These are phyloP conservation scores for Recurvirostra avosetta DNA, from an alignment of 2,113 vertebrate species.

Conservation along the genomic window DNA sequence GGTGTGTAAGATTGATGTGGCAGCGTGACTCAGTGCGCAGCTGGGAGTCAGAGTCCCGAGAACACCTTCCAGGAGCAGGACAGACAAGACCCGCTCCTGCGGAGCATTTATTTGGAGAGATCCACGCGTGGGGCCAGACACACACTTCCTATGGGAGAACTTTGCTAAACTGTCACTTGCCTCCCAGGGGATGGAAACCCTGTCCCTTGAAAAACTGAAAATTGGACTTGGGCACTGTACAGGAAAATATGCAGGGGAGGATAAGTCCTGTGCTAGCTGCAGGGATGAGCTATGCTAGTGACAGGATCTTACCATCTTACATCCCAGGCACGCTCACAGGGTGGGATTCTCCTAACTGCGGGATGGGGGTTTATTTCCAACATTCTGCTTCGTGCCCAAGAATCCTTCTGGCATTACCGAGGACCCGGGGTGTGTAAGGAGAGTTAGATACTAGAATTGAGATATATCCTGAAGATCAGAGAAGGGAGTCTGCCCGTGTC, in stretches of 20 bases:
- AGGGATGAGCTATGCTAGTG: background rate
- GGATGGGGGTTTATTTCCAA: background rate
- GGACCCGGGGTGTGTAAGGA: background rate
- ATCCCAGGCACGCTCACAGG: background rate
- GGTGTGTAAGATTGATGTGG: background rate
- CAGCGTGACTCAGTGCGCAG: background rate
- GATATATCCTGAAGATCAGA: constrained; percentile 15
- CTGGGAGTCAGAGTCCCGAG: background rate
- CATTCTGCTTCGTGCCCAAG: background rate
- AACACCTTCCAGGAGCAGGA: background rate
- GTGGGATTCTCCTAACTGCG: rapidly evolving
- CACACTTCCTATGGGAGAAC: background rate
- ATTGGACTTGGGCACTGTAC: rapidly evolving
- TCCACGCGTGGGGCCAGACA: rapidly evolving
- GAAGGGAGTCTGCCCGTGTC: background rate
- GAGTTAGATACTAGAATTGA: background rate
- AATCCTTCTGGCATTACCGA: background rate
- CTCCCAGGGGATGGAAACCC: background rate
- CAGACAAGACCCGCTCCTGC: background rate
- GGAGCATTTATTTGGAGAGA: rapidly evolving
- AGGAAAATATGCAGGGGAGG: background rate
- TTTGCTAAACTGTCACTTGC: background rate
- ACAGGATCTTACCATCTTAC: background rate
- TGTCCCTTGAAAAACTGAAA: background rate
- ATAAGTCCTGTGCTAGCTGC: background rate